phyloP scores from a whole-genome alignment of 2,113 vertebrate genomes.

The Poicephalus meyeri region DNA sequence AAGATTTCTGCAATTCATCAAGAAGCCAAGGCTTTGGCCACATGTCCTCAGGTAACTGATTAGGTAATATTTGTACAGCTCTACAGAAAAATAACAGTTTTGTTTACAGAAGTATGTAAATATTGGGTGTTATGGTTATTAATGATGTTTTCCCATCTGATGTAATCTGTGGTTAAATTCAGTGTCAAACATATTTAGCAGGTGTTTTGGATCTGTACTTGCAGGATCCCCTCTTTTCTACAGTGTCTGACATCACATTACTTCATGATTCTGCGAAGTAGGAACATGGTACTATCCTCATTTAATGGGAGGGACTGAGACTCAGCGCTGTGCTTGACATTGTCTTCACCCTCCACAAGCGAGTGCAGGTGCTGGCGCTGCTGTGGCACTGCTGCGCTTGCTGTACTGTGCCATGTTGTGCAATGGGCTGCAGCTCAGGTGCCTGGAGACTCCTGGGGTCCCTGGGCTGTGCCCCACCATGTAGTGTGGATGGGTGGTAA shows the following conservation, averaged over 20 bases:
- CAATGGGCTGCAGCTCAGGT: neutral
- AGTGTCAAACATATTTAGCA: accelerated
- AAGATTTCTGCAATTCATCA: constrained; percentile 19
- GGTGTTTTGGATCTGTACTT: neutral
- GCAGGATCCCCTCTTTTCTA: accelerated
- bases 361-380: accelerated
- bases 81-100: neutral
- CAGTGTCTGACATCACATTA: neutral
- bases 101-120: neutral
- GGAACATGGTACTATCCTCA: neutral
- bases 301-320: neutral
- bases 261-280: neutral
- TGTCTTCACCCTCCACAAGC: accelerated
- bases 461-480: accelerated
- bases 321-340: accelerated
- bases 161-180: neutral
- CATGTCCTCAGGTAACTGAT: neutral
- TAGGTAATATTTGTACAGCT: neutral
- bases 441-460: neutral
- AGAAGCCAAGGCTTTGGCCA: neutral
- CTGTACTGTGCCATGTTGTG: neutral
- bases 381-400: neutral
- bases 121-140: neutral
- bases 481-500: accelerated
- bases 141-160: neutral